Conservation (phyloP, 1,140 invertebrate species). For the Drosophila oshimai region DNA sequence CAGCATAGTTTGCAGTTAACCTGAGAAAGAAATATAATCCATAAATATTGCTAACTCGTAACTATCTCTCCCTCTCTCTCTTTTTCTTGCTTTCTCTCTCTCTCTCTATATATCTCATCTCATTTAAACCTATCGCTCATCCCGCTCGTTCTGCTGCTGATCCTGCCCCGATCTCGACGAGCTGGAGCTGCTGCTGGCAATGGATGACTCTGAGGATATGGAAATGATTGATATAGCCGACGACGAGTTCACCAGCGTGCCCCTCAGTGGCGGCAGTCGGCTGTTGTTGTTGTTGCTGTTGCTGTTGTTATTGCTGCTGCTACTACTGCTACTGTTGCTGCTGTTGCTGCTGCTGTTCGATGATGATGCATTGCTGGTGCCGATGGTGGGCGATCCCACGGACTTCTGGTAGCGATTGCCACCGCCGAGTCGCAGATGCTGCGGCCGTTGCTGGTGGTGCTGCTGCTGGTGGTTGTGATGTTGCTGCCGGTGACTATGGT, state of each 20-base stretch:
- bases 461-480: slow-evolving; percentile 39
- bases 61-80: slow-evolving; percentile 15
- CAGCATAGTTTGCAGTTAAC: slow-evolving; percentile 32
- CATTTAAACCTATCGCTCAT: slow-evolving; percentile 28
- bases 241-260: slow-evolving; percentile 65
- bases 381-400: slow-evolving; percentile 13
- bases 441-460: slow-evolving; percentile 36
- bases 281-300: slow-evolving; percentile 15
- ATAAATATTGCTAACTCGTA: slow-evolving; percentile 21
- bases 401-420: slow-evolving; percentile 22
- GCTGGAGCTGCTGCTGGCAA: slow-evolving; percentile 59
- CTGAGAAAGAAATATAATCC: slow-evolving; percentile 21
- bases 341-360: slow-evolving; percentile 25
- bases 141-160: slow-evolving; percentile 28
- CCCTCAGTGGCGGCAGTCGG: slow-evolving; percentile 52
- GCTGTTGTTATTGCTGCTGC: not conserved
- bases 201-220: slow-evolving; percentile 80
- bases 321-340: slow-evolving; percentile 14
- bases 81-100: not conserved
- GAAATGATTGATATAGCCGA: slow-evolving; percentile 78
- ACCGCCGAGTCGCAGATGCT: slow-evolving; percentile 18
- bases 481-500: slow-evolving; percentile 33
- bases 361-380: not conserved
- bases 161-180: slow-evolving; percentile 62
- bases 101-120: not conserved